phyloP scores from a whole-genome alignment of 2,888 invertebrate genomes.

The Ochlodes sylvanus region DNA sequence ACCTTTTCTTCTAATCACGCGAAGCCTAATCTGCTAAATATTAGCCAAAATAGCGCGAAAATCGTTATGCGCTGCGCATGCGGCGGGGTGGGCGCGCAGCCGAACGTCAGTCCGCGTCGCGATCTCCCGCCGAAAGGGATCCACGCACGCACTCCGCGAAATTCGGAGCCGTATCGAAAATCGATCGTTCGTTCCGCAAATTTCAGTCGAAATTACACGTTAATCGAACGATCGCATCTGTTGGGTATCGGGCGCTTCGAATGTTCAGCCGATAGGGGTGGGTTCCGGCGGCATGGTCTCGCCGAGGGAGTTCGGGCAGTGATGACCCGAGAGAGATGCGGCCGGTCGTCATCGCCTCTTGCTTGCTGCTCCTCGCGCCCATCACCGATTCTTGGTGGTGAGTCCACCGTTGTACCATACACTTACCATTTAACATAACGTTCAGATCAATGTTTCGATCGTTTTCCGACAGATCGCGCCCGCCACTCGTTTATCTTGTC shows the following conservation, averaged over 20 bases:
- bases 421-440: neutral
- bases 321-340: slow-evolving; percentile 86
- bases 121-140: slow-evolving; percentile 81
- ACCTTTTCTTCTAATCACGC: slow-evolving; percentile 69
- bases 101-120: slow-evolving; percentile 79
- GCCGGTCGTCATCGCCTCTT: slow-evolving; percentile 92
- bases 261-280: slow-evolving; percentile 22
- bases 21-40: slow-evolving; percentile 81
- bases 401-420: slow-evolving; percentile 80
- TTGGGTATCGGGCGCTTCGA: slow-evolving; percentile 7
- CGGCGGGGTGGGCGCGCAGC: slow-evolving; percentile 71
- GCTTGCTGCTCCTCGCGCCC: slow-evolving; percentile 94
- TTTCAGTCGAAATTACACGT: slow-evolving; percentile 34
- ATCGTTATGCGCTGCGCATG: slow-evolving; percentile 77
- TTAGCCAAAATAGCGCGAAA: slow-evolving; percentile 85
- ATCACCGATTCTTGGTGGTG: slow-evolving; percentile 95
- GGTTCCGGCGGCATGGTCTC: slow-evolving; percentile 51
- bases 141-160: slow-evolving; percentile 75
- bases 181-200: slow-evolving; percentile 52
- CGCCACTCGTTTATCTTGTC: slow-evolving; percentile 22
- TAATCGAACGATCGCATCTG: slow-evolving; percentile 26
- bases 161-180: slow-evolving; percentile 71
- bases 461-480: slow-evolving; percentile 9
- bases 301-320: slow-evolving; percentile 69
- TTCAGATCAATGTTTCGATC: neutral